These are phyloP conservation scores for Numida meleagris DNA, from an alignment of 2,113 vertebrate species.

Conservation along the genomic window DNA sequence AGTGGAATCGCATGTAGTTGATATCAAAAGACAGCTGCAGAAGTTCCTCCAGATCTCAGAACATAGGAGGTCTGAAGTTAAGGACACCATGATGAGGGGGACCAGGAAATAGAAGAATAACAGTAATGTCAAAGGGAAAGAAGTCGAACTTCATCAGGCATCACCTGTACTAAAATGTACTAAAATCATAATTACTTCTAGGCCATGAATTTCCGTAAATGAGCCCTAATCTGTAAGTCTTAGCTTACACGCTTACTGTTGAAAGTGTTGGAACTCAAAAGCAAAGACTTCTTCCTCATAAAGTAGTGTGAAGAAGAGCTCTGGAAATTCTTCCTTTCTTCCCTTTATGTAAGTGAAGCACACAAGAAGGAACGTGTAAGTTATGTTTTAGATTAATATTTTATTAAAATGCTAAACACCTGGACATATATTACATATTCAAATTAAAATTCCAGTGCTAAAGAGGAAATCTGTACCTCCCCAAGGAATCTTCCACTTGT, in stretches of 20 bases:
- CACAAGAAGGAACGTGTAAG: neutral
- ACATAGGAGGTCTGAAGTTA: neutral
- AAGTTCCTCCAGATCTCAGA: neutral
- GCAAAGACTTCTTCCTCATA: neutral
- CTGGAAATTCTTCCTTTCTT: neutral
- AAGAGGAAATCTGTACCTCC: neutral
- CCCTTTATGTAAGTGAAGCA: neutral
- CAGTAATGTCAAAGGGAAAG: neutral
- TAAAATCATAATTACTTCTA: neutral
- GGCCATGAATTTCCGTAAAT: neutral
- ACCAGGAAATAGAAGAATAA: neutral
- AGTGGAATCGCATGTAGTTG: neutral
- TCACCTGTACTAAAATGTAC: neutral
- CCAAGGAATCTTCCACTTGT: neutral
- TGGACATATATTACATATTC: neutral
- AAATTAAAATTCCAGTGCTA: neutral
- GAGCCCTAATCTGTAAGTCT: fast-evolving
- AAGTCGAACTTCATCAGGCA: too few relatives aligned
- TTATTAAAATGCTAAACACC: neutral
- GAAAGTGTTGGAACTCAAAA: neutral
- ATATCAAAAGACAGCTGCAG: neutral
- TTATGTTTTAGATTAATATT: neutral
- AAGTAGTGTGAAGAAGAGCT: neutral
- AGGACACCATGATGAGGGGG: too few relatives aligned
- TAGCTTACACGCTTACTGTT: neutral